phyloP scores from a whole-genome alignment of 2,888 invertebrate species.

The Caenorhabditis sp. region DNA sequence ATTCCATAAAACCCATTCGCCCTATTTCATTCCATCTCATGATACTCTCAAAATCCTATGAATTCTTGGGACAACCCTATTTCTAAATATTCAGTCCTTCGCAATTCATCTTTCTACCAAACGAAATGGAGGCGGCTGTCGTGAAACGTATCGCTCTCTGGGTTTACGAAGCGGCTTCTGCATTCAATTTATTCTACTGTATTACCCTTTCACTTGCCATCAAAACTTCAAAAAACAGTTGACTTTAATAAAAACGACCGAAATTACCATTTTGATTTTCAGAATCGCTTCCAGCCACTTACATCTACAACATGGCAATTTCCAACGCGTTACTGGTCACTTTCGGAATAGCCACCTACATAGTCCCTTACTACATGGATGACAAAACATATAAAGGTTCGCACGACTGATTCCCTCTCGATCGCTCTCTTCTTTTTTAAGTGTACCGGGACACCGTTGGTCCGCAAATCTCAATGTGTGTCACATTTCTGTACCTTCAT shows the following conservation, averaged over 20 bases:
- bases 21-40: not conserved
- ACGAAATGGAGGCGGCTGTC: constrained; percentile 8
- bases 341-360: constrained; percentile 29
- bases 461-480: constrained; percentile 18
- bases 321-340: constrained; percentile 31
- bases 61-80: not conserved
- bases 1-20: not conserved
- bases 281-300: constrained; percentile 41
- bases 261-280: not conserved
- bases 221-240: constrained; percentile 38
- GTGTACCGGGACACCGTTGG: constrained; percentile 31
- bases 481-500: constrained; percentile 37
- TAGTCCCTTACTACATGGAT: constrained; percentile 35
- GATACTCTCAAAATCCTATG: too few species aligned
- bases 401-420: not conserved
- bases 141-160: constrained; percentile 23
- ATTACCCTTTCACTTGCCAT: constrained; percentile 33
- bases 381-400: constrained; percentile 34
- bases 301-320: constrained; percentile 49
- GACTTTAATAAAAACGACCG: not conserved
- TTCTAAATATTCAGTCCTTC: not conserved
- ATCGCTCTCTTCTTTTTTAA: not conserved
- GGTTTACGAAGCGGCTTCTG: constrained; percentile 30
- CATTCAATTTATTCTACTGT: constrained; percentile 41
- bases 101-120: not conserved